Evolutionary conservation across 2,888 invertebrate species (phyloP).

Genomic region (Liodrosophila aerea): DNA sequence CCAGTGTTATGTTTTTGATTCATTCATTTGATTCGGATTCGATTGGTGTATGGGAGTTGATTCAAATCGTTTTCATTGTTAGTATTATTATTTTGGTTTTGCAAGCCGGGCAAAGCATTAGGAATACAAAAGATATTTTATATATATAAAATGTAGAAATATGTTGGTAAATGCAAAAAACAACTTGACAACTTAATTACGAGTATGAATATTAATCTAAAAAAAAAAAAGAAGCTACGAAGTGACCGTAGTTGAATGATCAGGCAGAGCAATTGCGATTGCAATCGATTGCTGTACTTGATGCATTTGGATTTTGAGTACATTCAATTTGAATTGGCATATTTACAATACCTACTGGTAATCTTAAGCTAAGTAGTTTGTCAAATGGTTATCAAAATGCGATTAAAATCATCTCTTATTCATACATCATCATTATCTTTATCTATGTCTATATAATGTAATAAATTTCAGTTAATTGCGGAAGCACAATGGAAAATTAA

Average conservation of each 20-base stretch:
- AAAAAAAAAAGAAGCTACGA: constrained; percentile 39
- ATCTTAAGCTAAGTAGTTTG: constrained; percentile 17
- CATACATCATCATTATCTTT: not conserved
- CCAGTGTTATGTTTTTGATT: constrained; percentile 15
- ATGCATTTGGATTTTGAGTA: constrained; percentile 17
- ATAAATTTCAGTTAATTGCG: constrained; percentile 25
- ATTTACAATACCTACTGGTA: constrained; percentile 23
- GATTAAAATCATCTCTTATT: constrained; percentile 18
- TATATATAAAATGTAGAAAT: constrained; percentile 49
- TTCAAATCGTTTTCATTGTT: constrained; percentile 27
- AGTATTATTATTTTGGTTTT: constrained; percentile 40
- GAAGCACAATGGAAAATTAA: constrained; percentile 50
- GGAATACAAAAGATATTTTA: constrained; percentile 63
- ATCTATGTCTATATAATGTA: not conserved
- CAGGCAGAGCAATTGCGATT: constrained; percentile 39
- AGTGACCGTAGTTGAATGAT: constrained; percentile 40
- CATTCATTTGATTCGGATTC: constrained; percentile 31
- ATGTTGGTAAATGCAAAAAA: constrained; percentile 39
- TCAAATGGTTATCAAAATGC: constrained; percentile 34
- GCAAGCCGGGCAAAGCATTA: constrained; percentile 82
- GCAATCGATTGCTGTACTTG: constrained; percentile 39
- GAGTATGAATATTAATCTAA: constrained; percentile 1
- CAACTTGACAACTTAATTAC: constrained; percentile 13
- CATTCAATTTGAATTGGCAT: constrained; percentile 13
- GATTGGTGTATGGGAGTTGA: constrained; percentile 34